Evolutionary conservation across 2,797 vertebrate genomes (phyloP), one percentile per base, ranked within the genome.

Genomic region (Stomatorhinus walkeri): DNA sequence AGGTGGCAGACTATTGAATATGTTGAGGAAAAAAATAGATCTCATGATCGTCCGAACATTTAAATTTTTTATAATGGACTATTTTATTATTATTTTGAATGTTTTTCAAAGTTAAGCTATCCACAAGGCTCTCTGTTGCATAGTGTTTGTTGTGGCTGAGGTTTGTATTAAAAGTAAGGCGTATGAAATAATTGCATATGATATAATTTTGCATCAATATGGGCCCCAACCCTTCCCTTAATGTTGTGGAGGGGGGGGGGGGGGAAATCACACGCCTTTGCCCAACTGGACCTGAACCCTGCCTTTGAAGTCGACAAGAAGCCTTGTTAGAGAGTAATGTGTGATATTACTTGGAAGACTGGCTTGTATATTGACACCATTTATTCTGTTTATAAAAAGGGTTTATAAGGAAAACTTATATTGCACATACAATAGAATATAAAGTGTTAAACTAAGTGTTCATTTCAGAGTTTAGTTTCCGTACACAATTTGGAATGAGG

Each of bases 211-310:
- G 28, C 2, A 0, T 76, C 32, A 36, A 0, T 19, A 40, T 76
- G 68, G 68, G 68, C 68, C 68, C 68, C 68, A 76, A 19, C 32
- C 14, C 14, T 76, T 76, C 68, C 32, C 68, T 76, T 76, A 76
- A 76, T 5, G 0, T 72, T 72, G 32, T 19, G 4, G 5, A 4
- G 68, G 68, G 68, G 32, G 14, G 5, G 12, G 68, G 68, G 68
- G 32, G 14, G 3, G 8, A 19, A 76, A 40, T 72, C 1, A 10
- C 89, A 87, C 91, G 88, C 43, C 14, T 89, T 92, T 89, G 76
- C 40, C 76, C 46, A 81, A 43, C 76, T 89, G 91, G 92, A 90
- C 61, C 91, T 87, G 92, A 92, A 94, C 93, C 93, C 94, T 93
- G 91, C 88, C 49, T 91, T 64, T 40, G 87, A 46, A 61, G 56